A percentile compares a stretch with the other conserved stretches of the same genome.
Evolutionary conservation across 1,140 invertebrate species (phyloP).

Genomic region (Heliconius melpomene): DNA sequence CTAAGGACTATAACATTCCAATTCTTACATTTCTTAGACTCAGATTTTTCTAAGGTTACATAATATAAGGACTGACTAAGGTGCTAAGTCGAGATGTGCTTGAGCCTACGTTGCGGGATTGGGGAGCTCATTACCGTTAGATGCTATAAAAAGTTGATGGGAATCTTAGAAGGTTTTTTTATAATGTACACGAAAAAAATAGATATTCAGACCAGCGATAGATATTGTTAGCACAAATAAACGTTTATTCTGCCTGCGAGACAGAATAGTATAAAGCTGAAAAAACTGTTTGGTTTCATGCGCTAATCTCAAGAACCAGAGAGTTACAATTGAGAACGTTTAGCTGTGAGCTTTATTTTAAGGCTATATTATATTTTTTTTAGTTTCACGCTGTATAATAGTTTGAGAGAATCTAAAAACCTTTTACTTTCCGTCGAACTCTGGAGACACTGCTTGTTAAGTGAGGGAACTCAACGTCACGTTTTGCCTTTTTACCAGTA

Average conservation of each 20-base stretch:
- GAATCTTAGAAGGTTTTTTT: not conserved
- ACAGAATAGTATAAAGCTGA: too few species aligned
- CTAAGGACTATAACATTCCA: not conserved
- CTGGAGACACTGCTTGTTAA: not conserved
- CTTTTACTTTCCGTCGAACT: too few species aligned
- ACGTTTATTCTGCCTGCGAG: not conserved
- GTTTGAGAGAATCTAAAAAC: too few species aligned
- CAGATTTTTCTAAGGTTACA: not conserved
- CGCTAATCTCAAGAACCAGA: too few species aligned
- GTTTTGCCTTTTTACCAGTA: not conserved
- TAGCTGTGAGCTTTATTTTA: too few species aligned
- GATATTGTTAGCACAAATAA: not conserved
- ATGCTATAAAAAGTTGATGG: slow-evolving; percentile 5
- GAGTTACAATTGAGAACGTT: too few species aligned
- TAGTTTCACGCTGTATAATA: too few species aligned
- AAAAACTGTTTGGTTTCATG: too few species aligned
- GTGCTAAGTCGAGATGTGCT: slow-evolving; percentile 1
- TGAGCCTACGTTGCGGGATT: not conserved
- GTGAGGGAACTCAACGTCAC: not conserved
- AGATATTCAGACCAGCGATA: too few species aligned
- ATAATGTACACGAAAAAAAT: not conserved
- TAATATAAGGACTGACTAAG: not conserved
- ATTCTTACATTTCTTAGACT: not conserved
- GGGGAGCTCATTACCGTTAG: slow-evolving; percentile 9
- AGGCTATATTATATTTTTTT: too few species aligned